Conservation (phyloP, 2,888 invertebrate species). For the Drosophila robusta region DNA sequence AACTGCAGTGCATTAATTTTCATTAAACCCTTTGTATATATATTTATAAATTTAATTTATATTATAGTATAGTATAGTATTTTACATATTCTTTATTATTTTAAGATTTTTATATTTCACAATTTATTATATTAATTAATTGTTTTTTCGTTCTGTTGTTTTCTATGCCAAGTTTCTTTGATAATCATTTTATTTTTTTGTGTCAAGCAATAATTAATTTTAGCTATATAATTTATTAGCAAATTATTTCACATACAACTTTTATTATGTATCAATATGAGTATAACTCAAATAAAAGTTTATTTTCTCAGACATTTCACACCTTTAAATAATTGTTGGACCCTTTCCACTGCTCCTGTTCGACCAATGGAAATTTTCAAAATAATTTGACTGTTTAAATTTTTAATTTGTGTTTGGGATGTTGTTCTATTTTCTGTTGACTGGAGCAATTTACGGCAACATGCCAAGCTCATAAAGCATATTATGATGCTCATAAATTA, state of each 20-base stretch:
- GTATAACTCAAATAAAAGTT: not conserved
- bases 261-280: not conserved
- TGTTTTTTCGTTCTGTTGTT: no score
- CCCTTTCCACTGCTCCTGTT: constrained; percentile 34
- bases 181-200: not conserved
- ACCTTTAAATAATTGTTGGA: constrained; percentile 18
- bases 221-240: constrained; percentile 1
- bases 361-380: constrained; percentile 67
- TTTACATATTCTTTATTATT: no score
- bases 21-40: not conserved
- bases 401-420: constrained; percentile 66
- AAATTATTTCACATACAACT: not conserved
- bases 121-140: not conserved
- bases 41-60: not conserved
- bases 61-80: not conserved
- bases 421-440: constrained; percentile 64
- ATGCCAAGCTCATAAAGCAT: constrained; percentile 78
- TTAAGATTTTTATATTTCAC: not conserved
- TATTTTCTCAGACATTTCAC: constrained; percentile 18
- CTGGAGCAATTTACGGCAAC: constrained; percentile 80
- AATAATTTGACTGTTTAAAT: constrained; percentile 56
- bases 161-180: no score
- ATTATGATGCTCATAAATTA: constrained; percentile 78
- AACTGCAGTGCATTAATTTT: not conserved
- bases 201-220: not conserved